phyloP scores from a whole-genome alignment of 2,113 vertebrate genomes.

The Pongo pygmaeus region DNA sequence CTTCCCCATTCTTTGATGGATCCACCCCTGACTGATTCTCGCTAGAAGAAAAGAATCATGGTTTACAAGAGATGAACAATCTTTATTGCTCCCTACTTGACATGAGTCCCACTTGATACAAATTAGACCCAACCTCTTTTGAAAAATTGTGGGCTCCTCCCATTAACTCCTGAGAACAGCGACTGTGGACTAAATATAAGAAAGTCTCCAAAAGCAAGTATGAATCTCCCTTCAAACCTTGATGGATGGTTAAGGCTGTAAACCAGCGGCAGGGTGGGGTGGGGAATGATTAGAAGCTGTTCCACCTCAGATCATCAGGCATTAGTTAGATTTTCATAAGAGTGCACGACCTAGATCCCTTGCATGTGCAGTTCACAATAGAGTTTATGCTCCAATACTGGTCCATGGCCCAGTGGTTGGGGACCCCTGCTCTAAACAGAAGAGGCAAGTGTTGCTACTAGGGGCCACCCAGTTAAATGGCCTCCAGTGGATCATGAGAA shows the following conservation, averaged over 20 bases:
- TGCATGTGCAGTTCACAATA: too few species aligned
- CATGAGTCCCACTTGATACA: not conserved
- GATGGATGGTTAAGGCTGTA: conserved; percentile 44
- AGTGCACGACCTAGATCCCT: too few species aligned
- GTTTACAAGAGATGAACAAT: not conserved
- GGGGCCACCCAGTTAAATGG: conserved; percentile 38
- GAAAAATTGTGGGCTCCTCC: not conserved
- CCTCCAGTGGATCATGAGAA: not conserved
- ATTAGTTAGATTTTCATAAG: too few species aligned
- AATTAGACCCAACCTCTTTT: not conserved
- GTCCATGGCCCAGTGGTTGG: too few species aligned
- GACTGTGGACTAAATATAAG: conserved; percentile 45
- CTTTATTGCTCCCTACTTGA: not conserved
- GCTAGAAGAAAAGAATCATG: not conserved
- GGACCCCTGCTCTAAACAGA: not conserved
- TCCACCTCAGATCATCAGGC: too few species aligned
- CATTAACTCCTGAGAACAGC: conserved; percentile 66
- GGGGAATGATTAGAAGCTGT: too few species aligned
- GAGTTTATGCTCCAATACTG: too few species aligned
- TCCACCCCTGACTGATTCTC: not conserved
- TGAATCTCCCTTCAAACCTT: not conserved
- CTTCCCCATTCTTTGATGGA: not conserved
- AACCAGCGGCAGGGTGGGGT: too few species aligned
- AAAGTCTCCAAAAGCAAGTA: conserved; percentile 59
- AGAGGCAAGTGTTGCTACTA: conserved; percentile 37